Base-by-base conservation (phyloP, 2,113 vertebrate genomes). In the Oreotrochilus melanogaster region DNA sequence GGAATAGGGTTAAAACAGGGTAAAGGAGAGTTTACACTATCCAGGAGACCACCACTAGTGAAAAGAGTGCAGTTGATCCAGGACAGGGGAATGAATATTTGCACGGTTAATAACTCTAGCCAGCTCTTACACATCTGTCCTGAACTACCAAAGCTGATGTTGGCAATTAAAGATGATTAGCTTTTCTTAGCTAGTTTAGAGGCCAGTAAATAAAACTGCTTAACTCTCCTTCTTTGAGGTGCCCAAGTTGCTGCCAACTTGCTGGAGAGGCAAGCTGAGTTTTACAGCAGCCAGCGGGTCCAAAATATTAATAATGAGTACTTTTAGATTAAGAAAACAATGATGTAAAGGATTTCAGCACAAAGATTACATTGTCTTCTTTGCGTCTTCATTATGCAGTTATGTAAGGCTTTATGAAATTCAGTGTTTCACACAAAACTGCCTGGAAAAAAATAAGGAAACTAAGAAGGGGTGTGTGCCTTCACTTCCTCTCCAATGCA, bases 261-360 rank as follows among this genome's bases (percentile, higher is more conserved):
- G 42, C 4, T 73, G 72, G 56, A 81, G 80, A 83, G 87, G 43
- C 0, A 1, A 64, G 70, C 35, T 0, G 6, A 69, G 39, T 78
- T 82, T 90, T 86, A 19, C 22, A 86, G 16, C 73, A 88, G 78
- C 45, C 39, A 53, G 11, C 7, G 57, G 21, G 78, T 88, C 85
- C 50, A 93, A 88, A 89, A 74, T 54, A 91, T 39, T 39, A 39
- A 39, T 48, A 92, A 79, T 83, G 72, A 58, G 60, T 42, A 25
- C 42, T 86, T 90, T n/a, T 66, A 90, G 64, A 93, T 83, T 88
- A 86, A 86, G 53, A 79, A 73, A 94, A 90, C 45, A 65, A 75
- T 60, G 91, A 92, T 86, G 75, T 54, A 78, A 78, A 81, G 86
- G 51, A 83, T 78, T 95, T 88, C n/a, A 78, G 60, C 86, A 96